Percentiles rank a stretch among this genome's conserved stretches.
Conservation (phyloP, 2,888 invertebrate species). For the Drosophila pegasa region DNA sequence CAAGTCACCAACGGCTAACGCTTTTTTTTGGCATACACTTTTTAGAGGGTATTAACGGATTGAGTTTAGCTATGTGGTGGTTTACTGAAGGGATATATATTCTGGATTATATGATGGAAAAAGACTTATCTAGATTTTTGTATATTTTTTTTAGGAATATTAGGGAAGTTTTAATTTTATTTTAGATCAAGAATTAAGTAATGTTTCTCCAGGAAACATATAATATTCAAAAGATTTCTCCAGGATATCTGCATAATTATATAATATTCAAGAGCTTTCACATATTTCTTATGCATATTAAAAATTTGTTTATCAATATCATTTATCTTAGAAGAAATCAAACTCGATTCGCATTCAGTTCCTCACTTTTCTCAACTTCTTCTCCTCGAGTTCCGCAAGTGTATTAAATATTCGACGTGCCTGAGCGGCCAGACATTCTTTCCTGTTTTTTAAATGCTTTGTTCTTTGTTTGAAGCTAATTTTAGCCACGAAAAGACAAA, state of each 20-base stretch:
- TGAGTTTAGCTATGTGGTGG: not conserved
- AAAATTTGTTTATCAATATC: too few relatives aligned
- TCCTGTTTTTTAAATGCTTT: constrained; percentile 21
- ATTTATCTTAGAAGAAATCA: too few relatives aligned
- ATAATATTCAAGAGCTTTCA: too few relatives aligned
- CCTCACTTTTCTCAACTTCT: not conserved
- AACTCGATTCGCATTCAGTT: not conserved
- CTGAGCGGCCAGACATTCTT: not conserved
- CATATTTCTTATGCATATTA: not conserved
- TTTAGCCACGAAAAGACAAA: constrained; percentile 54
- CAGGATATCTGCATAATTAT: too few relatives aligned
- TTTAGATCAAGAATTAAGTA: too few relatives aligned
- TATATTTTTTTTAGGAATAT: too few relatives aligned
- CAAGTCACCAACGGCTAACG: constrained; percentile 42
- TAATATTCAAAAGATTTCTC: too few relatives aligned
- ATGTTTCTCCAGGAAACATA: too few relatives aligned
- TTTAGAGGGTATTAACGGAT: not conserved
- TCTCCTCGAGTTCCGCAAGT: not conserved
- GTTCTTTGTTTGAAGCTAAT: constrained; percentile 47
- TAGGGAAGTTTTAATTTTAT: too few relatives aligned
- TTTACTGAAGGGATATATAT: too few relatives aligned
- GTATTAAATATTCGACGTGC: not conserved
- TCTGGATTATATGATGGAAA: too few relatives aligned
- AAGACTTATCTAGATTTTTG: too few relatives aligned
- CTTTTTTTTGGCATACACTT: constrained; percentile 4